Evolutionary conservation across 53 echinoderm and acorn worm genomes (phyloP).

Genomic region (Holothuria scabra): DNA sequence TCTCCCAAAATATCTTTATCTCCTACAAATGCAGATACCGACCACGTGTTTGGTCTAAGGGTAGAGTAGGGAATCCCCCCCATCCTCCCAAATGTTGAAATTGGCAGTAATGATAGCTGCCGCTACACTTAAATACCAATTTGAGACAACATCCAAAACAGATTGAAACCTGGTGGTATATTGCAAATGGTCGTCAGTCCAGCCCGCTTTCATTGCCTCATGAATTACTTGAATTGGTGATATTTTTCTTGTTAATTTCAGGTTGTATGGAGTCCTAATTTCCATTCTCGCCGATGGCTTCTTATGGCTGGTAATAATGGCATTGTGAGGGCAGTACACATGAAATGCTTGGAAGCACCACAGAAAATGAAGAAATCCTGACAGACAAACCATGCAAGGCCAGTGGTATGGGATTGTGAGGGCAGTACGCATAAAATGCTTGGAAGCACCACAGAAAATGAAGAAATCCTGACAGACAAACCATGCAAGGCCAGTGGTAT

Average conservation of each 20-base stretch:
- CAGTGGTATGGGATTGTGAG: constrained; percentile 1
- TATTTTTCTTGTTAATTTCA: background rate
- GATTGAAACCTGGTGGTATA: too few relatives aligned
- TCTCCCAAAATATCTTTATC: too few relatives aligned
- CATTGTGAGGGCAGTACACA: constrained; percentile 1
- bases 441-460: background rate
- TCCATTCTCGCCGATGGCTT: constrained; percentile 11
- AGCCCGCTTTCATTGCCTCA: background rate
- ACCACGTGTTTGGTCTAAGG: too few relatives aligned
- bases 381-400: too few relatives aligned
- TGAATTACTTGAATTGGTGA: background rate
- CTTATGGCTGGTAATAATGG: constrained; percentile 29
- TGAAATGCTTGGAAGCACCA: background rate
- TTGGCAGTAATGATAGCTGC: too few relatives aligned
- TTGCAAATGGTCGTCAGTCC: background rate
- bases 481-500: too few relatives aligned
- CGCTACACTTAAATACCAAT: too few relatives aligned
- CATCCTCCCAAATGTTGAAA: too few relatives aligned
- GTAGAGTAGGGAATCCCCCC: too few relatives aligned
- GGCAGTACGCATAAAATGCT: background rate
- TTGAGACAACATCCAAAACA: too few relatives aligned
- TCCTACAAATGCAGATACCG: too few relatives aligned
- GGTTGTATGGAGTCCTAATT: constrained; percentile 34
- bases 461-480: too few relatives aligned
- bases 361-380: background rate